Conservation (phyloP, 2,797 vertebrate species). For the Hyperoplus immaculatus region DNA sequence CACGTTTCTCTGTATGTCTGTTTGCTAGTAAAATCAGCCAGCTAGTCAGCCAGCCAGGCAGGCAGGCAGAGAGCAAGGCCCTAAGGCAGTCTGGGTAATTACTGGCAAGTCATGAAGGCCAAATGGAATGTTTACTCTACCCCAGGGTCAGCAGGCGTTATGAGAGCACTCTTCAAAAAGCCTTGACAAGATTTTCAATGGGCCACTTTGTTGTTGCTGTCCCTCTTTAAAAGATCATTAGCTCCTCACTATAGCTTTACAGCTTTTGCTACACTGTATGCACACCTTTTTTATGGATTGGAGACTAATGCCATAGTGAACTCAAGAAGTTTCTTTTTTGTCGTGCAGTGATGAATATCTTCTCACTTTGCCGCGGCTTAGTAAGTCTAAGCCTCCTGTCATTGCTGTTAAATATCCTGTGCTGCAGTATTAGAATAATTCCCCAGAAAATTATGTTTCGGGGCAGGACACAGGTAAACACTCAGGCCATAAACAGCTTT, state of each 20-base stretch:
- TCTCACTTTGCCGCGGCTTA: conserved; percentile 6
- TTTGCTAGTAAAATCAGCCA: conserved; percentile 74
- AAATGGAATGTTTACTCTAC: conserved; percentile 87
- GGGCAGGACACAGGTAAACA: conserved; percentile 73
- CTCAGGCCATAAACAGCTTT: conserved; percentile 72
- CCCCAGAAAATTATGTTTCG: conserved; percentile 57
- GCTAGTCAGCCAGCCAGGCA: conserved; percentile 43
- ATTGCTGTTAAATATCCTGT: conserved; percentile 40
- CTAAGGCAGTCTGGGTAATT: conserved; percentile 84
- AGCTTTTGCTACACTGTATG: conserved; percentile 22
- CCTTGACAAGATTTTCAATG: conserved; percentile 73
- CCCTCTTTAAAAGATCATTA: conserved; percentile 68
- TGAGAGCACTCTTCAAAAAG: conserved; percentile 72
- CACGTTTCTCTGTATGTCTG: conserved; percentile 71
- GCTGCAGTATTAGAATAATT: conserved; percentile 54
- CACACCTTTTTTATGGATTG: conserved; percentile 26
- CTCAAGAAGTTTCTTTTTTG: conserved; percentile 12
- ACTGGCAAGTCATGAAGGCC: conserved; percentile 84
- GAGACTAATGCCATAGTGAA: conserved; percentile 2
- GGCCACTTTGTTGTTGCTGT: conserved; percentile 74
- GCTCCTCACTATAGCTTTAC: conserved; percentile 52
- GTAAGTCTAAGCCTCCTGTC: conserved; percentile 16
- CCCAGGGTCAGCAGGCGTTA: conserved; percentile 78
- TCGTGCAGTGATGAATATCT: not conserved
- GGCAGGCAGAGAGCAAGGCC: conserved; percentile 69